phyloP scores from a whole-genome alignment of 1,140 invertebrate species.

The Eurosta solidaginis region DNA sequence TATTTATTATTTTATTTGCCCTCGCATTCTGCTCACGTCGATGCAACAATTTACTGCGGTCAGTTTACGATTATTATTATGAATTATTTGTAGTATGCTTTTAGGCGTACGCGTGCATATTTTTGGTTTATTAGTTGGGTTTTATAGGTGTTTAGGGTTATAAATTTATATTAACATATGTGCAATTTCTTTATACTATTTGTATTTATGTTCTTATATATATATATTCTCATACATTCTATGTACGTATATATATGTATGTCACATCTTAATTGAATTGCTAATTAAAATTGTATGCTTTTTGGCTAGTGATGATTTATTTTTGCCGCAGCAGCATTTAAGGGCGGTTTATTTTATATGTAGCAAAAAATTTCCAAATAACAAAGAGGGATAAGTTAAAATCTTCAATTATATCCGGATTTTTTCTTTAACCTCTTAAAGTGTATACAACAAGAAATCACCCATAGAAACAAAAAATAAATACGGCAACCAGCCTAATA shows the following conservation, averaged over 20 bases:
- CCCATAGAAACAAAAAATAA: too few relatives aligned
- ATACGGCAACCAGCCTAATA: too few relatives aligned
- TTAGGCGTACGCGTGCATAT: not conserved
- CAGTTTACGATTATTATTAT: not conserved
- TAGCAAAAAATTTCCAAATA: too few relatives aligned
- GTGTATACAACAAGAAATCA: too few relatives aligned
- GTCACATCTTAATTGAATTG: not conserved
- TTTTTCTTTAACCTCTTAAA: too few relatives aligned
- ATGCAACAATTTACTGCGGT: not conserved
- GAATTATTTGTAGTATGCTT: constrained; percentile 6
- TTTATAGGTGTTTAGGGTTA: not conserved
- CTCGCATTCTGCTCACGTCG: not conserved
- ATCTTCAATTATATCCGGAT: not conserved
- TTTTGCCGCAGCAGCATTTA: not conserved
- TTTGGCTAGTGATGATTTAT: not conserved
- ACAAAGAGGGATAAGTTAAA: too few relatives aligned
- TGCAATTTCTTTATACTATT: not conserved
- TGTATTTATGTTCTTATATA: not conserved
- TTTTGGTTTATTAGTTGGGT: not conserved
- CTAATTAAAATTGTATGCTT: not conserved
- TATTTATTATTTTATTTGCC: not conserved
- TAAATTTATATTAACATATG: not conserved
- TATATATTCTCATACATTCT: too few relatives aligned
- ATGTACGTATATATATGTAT: not conserved
- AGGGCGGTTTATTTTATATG: too few relatives aligned